These are phyloP conservation scores for Mixornis gularis DNA, from an alignment of 2,113 vertebrate genomes.

Conservation along the genomic window DNA sequence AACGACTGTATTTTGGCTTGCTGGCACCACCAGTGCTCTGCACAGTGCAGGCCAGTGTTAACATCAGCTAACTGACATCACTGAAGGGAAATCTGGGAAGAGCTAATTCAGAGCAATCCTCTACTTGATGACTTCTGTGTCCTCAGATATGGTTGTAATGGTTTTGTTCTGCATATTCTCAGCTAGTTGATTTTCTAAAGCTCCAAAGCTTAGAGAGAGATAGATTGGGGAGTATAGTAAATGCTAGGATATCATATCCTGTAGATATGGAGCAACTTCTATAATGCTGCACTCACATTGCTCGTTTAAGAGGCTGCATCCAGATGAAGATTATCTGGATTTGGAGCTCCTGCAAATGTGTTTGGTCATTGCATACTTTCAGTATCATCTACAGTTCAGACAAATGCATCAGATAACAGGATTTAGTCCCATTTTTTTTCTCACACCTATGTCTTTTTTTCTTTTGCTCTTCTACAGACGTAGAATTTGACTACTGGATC, in stretches of 20 bases:
- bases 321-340: background rate
- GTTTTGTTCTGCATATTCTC: background rate
- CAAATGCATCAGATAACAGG: background rate
- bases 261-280: background rate
- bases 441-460: background rate
- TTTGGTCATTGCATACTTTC: background rate
- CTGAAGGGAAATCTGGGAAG: background rate
- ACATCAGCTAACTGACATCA: background rate
- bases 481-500: background rate
- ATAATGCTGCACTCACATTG: accelerated
- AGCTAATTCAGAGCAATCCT: background rate
- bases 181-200: background rate
- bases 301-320: background rate
- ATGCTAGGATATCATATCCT: background rate
- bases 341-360: background rate
- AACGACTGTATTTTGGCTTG: background rate
- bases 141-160: background rate
- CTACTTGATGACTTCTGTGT: background rate
- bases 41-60: background rate
- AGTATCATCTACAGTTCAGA: background rate
- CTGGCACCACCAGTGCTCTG: background rate
- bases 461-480: background rate
- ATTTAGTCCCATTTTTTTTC: background rate
- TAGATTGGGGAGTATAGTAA: background rate
- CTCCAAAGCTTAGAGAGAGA: background rate